Conservation (phyloP, 2,888 invertebrate genomes). For the Synanthedon myopaeformis region DNA sequence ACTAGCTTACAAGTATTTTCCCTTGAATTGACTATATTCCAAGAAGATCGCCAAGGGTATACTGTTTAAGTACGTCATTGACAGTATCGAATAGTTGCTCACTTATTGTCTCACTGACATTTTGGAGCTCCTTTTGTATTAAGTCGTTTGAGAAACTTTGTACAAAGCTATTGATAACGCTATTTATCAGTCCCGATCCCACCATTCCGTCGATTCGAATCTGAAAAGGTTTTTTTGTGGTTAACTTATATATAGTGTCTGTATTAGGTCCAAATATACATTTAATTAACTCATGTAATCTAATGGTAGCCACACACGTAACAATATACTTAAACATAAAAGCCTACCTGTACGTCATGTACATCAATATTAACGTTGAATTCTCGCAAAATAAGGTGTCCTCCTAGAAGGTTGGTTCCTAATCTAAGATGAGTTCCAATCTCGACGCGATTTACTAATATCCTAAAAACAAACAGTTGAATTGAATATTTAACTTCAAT, state of each 20-base stretch:
- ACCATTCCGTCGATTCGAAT: slow-evolving; percentile 28
- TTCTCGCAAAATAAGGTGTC: slow-evolving; percentile 26
- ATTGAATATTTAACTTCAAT: too few species aligned
- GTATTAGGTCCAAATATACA: too few species aligned
- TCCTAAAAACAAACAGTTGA: slow-evolving; percentile 12
- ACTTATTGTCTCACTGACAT: slow-evolving; percentile 25
- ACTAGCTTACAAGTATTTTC: neutral
- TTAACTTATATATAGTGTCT: neutral
- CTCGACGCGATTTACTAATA: slow-evolving; percentile 36
- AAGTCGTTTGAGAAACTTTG: slow-evolving; percentile 31
- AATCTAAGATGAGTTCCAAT: slow-evolving; percentile 25
- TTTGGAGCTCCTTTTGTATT: slow-evolving; percentile 25
- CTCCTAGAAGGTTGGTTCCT: slow-evolving; percentile 29
- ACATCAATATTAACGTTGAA: slow-evolving; percentile 31
- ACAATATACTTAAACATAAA: neutral
- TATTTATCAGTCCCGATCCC: slow-evolving; percentile 32
- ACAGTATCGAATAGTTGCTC: slow-evolving; percentile 30
- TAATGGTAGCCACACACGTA: too few species aligned
- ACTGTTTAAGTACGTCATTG: slow-evolving; percentile 32
- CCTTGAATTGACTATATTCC: neutral
- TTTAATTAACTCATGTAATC: neutral
- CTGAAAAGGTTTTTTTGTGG: neutral
- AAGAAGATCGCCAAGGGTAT: slow-evolving; percentile 22
- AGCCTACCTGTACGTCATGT: slow-evolving; percentile 32
- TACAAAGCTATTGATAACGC: slow-evolving; percentile 26